Evolutionary conservation across 2,888 invertebrate genomes (phyloP), one percentile per base, ranked within the genome.

Genomic region (Aleiodes testaceus): DNA sequence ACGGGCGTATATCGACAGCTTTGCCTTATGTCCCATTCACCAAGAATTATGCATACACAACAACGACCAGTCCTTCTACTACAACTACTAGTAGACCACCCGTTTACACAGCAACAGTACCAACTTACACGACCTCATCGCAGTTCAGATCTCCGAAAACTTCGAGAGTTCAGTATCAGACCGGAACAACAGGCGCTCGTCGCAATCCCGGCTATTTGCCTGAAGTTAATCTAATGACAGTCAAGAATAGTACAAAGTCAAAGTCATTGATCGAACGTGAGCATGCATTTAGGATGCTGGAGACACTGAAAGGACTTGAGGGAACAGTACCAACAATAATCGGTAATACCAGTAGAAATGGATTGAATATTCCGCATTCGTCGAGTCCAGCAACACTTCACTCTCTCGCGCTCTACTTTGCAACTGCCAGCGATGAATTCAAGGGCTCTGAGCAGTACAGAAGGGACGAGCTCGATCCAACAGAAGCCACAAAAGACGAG

Each of bases 371-470:
- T 7, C 93, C 94, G 2, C 92, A 92, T 14, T 94, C 94, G 0
- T 91, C 93, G 0, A 93, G 94, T 0, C 94, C 95, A 0, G 93
- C 93, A 82, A 93, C 94, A 0, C 88, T 94, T 11, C 94, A 94
- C 78, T 93, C 94, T 0, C 84, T 95, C 53, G 95, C 95, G 0
- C 91, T 94, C 76, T 95, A 95, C 82, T 95, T 95, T 82, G 94
- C 94, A 2, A 92, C 92, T 7, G 92, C 92, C 76, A 89, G 92
- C 73, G 92, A 92, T 78, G 87, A 84, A 66, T 82, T 83, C n/a
- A 82, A 82, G 42, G 82, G 81, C 3, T 80, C 80, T 2, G 78
- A 79, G 5, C 85, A 90, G 42, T 85, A 88, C 3, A 80, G 85
- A 1, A 82, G 80, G 2, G 82, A 84, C 49, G 70, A 79, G 12